Evolutionary conservation across 2,113 vertebrate genomes (phyloP), one percentile per base, ranked within the genome.

Genomic region (Bambusicola thoracicus): DNA sequence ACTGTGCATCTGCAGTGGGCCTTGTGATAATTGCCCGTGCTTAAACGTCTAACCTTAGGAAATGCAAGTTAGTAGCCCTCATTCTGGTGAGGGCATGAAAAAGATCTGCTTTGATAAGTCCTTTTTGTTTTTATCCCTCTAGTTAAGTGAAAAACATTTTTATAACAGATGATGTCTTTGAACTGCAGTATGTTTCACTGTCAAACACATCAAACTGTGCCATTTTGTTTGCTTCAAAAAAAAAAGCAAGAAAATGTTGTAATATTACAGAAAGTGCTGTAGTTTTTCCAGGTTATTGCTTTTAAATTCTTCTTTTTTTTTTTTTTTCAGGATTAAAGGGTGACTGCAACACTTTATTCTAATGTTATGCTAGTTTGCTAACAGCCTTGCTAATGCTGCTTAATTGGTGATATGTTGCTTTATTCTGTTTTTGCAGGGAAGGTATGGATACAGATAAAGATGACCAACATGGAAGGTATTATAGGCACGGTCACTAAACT

Each of bases 391-490:
- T 68, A 17, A 80, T 76, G 19, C 49, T 79, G 25, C 61, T 91
- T 76, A 7, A 58, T 83, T 78, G 81, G 41, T 94, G 77, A 90
- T 78, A 10, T 32, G 22, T 69, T 85, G 21, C 90, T 97, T 76
- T 97, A 38, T 94, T 93, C 84, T 97, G 79, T 97, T 92, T 97
- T 96, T 93, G 80, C 96, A 98, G 98, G 67, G 99, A 99, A 93
- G 98, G 98, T 94, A 99, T 99, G 99, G 99, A 99, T 94, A 98
- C 98, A 90, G 99, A 99, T 96, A 99, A 99, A 97, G 99, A 99
- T 80, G 99, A 99, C 95, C 98, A 98, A 41, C 98, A 99, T 63
- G 98, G 98, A 96, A 98, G 99, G 99, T 99, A 98, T 92, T 83
- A 25, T 56, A 93, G 90, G 85, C 75, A 84, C 30, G 56, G 43